Conservation (phyloP, 2,888 invertebrate species). For the Ecliptopera silaceata region DNA sequence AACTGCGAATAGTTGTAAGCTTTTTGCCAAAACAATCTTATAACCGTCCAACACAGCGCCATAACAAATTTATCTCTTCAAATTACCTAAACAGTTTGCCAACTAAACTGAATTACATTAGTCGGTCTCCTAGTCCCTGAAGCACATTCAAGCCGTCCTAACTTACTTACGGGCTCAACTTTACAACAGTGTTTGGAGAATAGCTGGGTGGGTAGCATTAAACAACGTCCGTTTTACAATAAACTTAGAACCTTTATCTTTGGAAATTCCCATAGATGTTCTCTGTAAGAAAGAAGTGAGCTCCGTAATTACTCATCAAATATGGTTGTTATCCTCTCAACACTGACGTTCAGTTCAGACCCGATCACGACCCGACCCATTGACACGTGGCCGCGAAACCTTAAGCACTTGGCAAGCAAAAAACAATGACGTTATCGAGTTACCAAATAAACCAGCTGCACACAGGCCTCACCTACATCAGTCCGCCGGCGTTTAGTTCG, state of each 20-base stretch:
- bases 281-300: no score
- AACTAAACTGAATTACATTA: constrained; percentile 41
- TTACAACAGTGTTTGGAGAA: constrained; percentile 6
- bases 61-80: constrained; percentile 29
- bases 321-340: no score
- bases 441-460: neutral
- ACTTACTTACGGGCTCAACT: constrained; percentile 38
- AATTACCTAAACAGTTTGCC: constrained; percentile 37
- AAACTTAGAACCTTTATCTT: no score
- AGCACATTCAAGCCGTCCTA: constrained; percentile 40
- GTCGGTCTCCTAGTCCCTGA: constrained; percentile 36
- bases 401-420: neutral
- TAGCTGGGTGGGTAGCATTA: neutral
- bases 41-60: constrained; percentile 5
- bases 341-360: no score
- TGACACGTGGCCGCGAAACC: neutral
- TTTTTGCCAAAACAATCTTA: constrained; percentile 18
- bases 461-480: neutral
- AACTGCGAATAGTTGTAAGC: neutral
- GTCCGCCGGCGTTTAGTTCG: constrained; percentile 23
- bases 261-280: no score
- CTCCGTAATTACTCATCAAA: no score
- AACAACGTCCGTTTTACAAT: no score
- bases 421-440: neutral
- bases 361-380: no score